phyloP scores from a whole-genome alignment of 2,113 vertebrate species.

The Ciconia stormi region DNA sequence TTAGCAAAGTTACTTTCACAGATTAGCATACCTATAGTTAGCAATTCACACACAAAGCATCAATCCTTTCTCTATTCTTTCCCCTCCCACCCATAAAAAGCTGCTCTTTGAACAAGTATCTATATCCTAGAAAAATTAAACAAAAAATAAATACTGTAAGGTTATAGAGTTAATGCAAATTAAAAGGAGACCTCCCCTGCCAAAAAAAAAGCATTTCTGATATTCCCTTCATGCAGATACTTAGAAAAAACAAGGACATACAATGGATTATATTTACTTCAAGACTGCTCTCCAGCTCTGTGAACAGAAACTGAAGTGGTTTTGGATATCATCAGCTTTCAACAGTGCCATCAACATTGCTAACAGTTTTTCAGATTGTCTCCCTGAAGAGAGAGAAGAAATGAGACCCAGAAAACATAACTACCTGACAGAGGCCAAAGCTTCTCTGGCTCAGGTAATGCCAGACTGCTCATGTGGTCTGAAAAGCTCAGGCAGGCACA shows the following conservation, averaged over 20 bases:
- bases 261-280: background rate
- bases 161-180: background rate
- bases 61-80: background rate
- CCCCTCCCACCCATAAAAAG: background rate
- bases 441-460: background rate
- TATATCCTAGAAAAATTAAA: background rate
- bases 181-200: background rate
- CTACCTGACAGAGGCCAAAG: background rate
- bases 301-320: background rate
- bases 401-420: background rate
- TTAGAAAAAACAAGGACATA: background rate
- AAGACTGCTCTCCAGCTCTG: background rate
- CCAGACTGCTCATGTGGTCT: background rate
- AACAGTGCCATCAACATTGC: background rate
- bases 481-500: background rate
- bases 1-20: background rate
- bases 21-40: background rate
- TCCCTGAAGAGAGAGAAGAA: background rate
- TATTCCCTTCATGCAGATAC: background rate
- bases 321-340: background rate
- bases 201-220: background rate
- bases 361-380: background rate
- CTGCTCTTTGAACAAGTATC: background rate
- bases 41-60: background rate
- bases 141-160: background rate